Evolutionary conservation across 2,888 invertebrate species (phyloP).

Genomic region (Podotricha telesiphe): DNA sequence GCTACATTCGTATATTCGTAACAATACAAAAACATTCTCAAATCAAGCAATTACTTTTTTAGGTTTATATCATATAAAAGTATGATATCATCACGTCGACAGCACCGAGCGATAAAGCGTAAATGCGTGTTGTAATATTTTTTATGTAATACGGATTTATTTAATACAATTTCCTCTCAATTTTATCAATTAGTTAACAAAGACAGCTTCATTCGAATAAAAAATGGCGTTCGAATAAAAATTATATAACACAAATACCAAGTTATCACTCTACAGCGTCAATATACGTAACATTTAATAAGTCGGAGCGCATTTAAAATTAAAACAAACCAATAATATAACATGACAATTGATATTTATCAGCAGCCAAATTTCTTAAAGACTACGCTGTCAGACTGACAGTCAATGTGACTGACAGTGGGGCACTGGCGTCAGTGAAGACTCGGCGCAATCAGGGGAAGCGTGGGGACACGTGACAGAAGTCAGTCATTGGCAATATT

Average conservation of each 20-base stretch:
- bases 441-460: conserved; percentile 37
- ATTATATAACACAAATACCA: neutral
- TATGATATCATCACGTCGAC: neutral
- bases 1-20: too few relatives aligned
- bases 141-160: too few relatives aligned
- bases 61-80: neutral
- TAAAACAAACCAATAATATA: neutral
- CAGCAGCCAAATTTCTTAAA: neutral
- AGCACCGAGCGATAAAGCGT: neutral
- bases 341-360: neutral
- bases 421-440: neutral
- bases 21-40: too few relatives aligned
- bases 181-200: too few relatives aligned
- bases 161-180: neutral
- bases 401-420: conserved; percentile 13
- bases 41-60: neutral
- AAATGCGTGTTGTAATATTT: neutral
- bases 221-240: neutral
- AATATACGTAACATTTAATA: neutral
- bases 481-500: conserved; percentile 87
- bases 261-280: neutral
- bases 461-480: conserved; percentile 66
- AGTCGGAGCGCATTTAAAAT: neutral
- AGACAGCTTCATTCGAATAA: too few relatives aligned
- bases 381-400: neutral